Evolutionary conservation across 2,888 invertebrate species (phyloP).

Genomic region (Amorpha juglandis): DNA sequence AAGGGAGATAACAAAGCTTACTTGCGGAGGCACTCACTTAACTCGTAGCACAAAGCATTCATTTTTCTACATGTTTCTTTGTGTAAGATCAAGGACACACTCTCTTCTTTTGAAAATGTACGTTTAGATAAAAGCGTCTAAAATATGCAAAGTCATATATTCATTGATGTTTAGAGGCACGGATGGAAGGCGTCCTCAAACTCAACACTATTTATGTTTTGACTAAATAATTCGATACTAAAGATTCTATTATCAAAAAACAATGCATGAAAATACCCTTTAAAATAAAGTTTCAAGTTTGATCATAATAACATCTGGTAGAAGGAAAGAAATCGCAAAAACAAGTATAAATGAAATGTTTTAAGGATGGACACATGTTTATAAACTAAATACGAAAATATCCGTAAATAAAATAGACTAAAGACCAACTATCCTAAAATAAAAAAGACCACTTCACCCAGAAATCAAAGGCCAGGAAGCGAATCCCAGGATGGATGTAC

Average conservation of each 20-base stretch:
- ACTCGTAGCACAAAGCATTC: conserved; percentile 31
- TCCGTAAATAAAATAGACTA: no score
- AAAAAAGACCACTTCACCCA: not conserved
- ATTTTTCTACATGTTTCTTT: conserved; percentile 25
- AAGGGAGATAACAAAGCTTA: conserved; percentile 27
- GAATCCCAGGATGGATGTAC: conserved; percentile 30
- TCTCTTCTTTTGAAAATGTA: not conserved
- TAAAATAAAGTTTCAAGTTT: no score
- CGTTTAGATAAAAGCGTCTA: not conserved
- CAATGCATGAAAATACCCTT: no score
- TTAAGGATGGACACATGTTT: no score
- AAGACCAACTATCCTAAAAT: not conserved
- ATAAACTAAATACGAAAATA: no score
- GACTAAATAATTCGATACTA: not conserved
- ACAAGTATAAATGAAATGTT: no score
- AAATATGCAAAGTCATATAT: not conserved
- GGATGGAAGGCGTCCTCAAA: not conserved
- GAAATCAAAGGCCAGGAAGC: not conserved
- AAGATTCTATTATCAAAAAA: not conserved
- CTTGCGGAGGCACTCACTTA: conserved; percentile 26
- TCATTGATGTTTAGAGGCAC: not conserved
- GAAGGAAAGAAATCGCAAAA: no score
- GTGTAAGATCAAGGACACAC: not conserved
- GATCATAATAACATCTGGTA: no score
- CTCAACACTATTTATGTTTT: no score